phyloP scores from a whole-genome alignment of 2,113 vertebrate genomes.

The Coracopsis vasa region DNA sequence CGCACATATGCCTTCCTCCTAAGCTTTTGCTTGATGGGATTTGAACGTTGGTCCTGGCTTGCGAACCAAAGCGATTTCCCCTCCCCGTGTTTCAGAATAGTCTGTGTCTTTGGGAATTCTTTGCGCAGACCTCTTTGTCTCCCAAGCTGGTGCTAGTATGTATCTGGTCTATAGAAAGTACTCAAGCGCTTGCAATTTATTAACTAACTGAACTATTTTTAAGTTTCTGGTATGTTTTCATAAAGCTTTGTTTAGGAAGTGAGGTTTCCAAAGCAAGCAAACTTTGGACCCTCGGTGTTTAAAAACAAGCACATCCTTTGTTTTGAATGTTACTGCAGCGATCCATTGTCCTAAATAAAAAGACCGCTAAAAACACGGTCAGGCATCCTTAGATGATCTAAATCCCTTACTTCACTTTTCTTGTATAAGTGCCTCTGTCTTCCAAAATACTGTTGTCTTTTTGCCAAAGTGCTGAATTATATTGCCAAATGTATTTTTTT shows the following conservation, averaged over 20 bases:
- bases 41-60: not conserved
- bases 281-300: not conserved
- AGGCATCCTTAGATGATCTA: not conserved
- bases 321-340: not conserved
- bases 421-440: not conserved
- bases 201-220: not conserved
- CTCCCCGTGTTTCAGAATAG: rapidly evolving
- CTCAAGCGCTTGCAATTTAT: not conserved
- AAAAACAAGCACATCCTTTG: not conserved
- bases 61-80: not conserved
- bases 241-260: not conserved
- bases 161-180: not conserved
- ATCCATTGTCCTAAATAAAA: not conserved
- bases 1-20: not conserved
- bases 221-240: not conserved
- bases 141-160: not conserved
- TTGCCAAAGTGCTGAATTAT: constrained; percentile 3
- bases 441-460: not conserved
- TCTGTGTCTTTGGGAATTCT: not conserved
- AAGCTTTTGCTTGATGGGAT: not conserved
- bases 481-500: not conserved
- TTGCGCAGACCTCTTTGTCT: not conserved
- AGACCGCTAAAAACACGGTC: not conserved
- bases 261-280: not conserved
- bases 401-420: not conserved